Conservation (phyloP, 2,888 invertebrate genomes). For the Autographa pulchrina region DNA sequence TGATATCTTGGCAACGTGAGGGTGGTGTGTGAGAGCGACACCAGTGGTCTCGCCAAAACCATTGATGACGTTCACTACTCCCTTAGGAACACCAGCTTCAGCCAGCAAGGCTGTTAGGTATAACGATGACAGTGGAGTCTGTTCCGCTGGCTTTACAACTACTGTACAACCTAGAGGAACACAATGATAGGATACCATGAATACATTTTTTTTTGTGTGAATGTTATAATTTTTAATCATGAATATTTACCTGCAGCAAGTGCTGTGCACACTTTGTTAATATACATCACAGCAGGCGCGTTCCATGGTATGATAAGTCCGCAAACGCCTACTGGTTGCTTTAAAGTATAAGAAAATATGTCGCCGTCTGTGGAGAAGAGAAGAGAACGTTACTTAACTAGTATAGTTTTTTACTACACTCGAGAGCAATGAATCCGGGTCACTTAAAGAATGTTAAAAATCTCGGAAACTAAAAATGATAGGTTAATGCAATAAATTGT, state of each 20-base stretch:
- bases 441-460: too few species aligned
- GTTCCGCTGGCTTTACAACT: constrained; percentile 97
- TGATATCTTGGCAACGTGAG: constrained; percentile 95
- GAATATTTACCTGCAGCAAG: constrained; percentile 4
- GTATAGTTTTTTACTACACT: too few species aligned
- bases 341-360: background rate
- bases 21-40: constrained; percentile 92
- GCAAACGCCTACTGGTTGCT: background rate
- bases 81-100: constrained; percentile 97
- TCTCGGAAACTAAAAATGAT: too few species aligned
- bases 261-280: background rate
- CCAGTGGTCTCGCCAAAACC: constrained; percentile 95
- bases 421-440: too few species aligned
- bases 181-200: background rate
- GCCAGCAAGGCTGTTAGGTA: constrained; percentile 94
- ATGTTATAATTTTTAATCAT: too few species aligned
- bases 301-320: constrained; percentile 4
- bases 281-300: background rate
- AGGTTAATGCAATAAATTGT: too few species aligned
- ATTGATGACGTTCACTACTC: constrained; percentile 96
- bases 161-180: constrained; percentile 74
- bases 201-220: too few species aligned
- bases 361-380: background rate
- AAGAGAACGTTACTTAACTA: too few species aligned
- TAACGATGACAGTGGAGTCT: constrained; percentile 96